A percentile compares a stretch with the other conserved stretches of the same genome.
Evolutionary conservation across 2,797 vertebrate genomes (phyloP).

Genomic region (Halcyon chelicuti): DNA sequence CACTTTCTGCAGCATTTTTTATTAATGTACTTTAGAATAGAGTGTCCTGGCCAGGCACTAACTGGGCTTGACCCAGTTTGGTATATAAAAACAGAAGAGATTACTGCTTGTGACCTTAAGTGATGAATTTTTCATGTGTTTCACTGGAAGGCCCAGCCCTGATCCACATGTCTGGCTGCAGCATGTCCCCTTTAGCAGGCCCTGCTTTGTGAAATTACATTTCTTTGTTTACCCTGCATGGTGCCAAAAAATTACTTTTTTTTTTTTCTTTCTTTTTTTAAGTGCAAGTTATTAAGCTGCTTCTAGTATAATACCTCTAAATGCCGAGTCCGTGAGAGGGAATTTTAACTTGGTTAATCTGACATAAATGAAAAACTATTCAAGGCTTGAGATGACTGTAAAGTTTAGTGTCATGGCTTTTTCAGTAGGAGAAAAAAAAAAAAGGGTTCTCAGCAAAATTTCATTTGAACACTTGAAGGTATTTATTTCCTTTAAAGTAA

Average conservation of each 20-base stretch:
- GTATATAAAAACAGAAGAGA: background rate
- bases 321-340: constrained; percentile 41
- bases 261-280: background rate
- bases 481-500: constrained; percentile 29
- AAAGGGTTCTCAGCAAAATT: constrained; percentile 17
- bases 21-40: background rate
- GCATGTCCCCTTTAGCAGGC: background rate
- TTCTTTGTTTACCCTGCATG: constrained; percentile 16
- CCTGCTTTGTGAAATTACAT: background rate
- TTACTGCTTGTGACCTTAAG: background rate
- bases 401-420: constrained; percentile 53
- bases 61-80: constrained; percentile 13
- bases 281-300: constrained; percentile 50
- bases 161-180: background rate
- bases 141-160: background rate
- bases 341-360: constrained; percentile 69
- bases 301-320: constrained; percentile 57
- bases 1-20: background rate
- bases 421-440: background rate
- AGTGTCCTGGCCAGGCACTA: background rate
- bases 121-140: constrained; percentile 35
- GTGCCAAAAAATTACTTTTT: background rate
- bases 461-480: background rate
- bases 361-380: constrained; percentile 67
- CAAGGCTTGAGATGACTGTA: constrained; percentile 32